Percentiles rank a stretch among this genome's conserved stretches.
phyloP scores from a whole-genome alignment of 1,140 invertebrate genomes.

The Diprion similis region DNA sequence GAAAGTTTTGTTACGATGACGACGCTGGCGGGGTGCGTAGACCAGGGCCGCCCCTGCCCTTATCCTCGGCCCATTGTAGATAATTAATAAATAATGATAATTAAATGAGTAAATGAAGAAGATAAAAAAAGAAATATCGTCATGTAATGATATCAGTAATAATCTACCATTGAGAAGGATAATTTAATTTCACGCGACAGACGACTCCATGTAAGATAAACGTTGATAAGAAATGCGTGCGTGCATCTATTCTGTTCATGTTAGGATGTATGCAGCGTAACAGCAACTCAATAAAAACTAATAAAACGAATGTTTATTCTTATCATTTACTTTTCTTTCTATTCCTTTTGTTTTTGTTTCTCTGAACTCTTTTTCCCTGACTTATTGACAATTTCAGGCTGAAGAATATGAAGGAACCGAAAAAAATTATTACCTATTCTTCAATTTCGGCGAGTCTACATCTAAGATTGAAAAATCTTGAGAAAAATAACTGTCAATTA shows the following conservation, averaged over 20 bases:
- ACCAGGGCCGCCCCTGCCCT: slow-evolving; percentile 61
- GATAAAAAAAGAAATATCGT: slow-evolving; percentile 38
- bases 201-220: slow-evolving; percentile 52
- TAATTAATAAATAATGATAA: slow-evolving; percentile 50
- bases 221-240: slow-evolving; percentile 52
- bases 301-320: slow-evolving; percentile 9
- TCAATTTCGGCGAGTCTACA: too few species aligned
- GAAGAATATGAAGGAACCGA: too few species aligned
- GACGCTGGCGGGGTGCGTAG: slow-evolving; percentile 62
- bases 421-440: too few species aligned
- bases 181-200: slow-evolving; percentile 53
- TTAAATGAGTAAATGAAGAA: slow-evolving; percentile 36
- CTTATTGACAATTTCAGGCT: too few species aligned
- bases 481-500: too few species aligned
- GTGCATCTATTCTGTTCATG: slow-evolving; percentile 60
- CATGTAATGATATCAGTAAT: slow-evolving; percentile 40
- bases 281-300: slow-evolving; percentile 54
- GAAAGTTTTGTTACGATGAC: slow-evolving; percentile 36
- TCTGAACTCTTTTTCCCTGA: too few species aligned
- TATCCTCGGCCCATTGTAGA: slow-evolving; percentile 62
- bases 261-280: slow-evolving; percentile 56
- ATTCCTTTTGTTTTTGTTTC: too few species aligned
- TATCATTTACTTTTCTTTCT: too few species aligned
- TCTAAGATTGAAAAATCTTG: too few species aligned
- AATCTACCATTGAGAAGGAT: slow-evolving; percentile 43